These are phyloP conservation scores for Caerostris extrusa DNA, from an alignment of 1,140 invertebrate species.

Conservation along the genomic window DNA sequence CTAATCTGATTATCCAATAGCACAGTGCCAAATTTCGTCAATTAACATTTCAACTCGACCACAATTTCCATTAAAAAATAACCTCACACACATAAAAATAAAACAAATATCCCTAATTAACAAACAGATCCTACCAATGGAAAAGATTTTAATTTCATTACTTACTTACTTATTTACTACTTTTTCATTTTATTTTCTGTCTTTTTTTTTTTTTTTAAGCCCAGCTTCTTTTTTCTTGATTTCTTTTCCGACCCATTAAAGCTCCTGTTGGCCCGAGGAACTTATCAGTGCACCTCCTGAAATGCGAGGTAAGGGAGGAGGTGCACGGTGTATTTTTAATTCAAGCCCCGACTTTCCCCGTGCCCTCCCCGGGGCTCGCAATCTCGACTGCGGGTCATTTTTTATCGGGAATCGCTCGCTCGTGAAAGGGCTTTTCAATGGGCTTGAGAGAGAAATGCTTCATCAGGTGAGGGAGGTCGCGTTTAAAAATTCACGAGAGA, in stretches of 20 bases:
- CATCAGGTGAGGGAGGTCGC: background rate
- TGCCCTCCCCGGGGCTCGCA: background rate
- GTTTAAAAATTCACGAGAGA: background rate
- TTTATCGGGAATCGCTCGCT: slow-evolving; percentile 8
- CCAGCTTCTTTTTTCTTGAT: background rate
- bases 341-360: background rate
- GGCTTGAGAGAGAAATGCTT: background rate
- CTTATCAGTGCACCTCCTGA: background rate
- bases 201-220: background rate
- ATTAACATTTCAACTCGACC: slow-evolving; percentile 32
- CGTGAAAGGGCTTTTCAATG: slow-evolving; percentile 18
- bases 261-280: background rate
- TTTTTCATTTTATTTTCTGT: background rate
- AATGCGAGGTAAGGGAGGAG: background rate
- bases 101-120: slow-evolving; percentile 32
- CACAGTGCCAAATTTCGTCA: background rate
- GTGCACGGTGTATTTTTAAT: background rate
- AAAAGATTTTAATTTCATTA: slow-evolving; percentile 12
- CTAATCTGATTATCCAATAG: slow-evolving; percentile 25
- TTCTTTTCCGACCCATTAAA: slow-evolving; percentile 26
- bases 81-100: background rate
- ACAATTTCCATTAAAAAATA: slow-evolving; percentile 15
- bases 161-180: background rate
- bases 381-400: slow-evolving; percentile 15
- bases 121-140: slow-evolving; percentile 24